phyloP scores from a whole-genome alignment of 53 echinoderm and acorn worm genomes.

The Stichopus horrens region DNA sequence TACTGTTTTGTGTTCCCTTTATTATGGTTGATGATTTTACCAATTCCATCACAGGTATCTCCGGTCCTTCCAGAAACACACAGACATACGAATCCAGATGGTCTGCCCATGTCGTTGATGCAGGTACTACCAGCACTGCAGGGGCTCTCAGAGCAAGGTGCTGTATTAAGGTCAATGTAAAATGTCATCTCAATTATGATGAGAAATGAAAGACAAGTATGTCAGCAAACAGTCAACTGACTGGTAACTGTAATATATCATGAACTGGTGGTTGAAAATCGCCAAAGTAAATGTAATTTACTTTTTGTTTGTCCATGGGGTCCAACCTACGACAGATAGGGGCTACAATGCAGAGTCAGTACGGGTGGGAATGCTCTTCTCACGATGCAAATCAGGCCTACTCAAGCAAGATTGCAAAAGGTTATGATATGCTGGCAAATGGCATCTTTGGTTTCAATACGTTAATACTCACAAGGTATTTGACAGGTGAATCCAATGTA shows the following conservation, averaged over 20 bases:
- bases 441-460: not conserved
- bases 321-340: no score
- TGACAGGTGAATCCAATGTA: constrained; percentile 46
- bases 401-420: no score
- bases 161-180: constrained; percentile 9
- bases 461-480: constrained; percentile 36
- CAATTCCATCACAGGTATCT: constrained; percentile 50
- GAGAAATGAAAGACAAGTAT: no score
- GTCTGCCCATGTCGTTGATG: constrained; percentile 32
- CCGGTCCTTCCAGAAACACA: constrained; percentile 60
- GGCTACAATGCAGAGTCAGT: no score
- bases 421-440: not conserved
- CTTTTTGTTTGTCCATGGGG: no score
- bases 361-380: no score
- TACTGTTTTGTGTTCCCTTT: not conserved
- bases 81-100: constrained; percentile 53
- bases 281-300: no score
- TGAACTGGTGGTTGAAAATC: no score
- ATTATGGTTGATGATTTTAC: constrained; percentile 39
- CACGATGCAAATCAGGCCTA: no score
- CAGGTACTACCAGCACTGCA: constrained; percentile 65
- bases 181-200: no score
- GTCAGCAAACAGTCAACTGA: no score
- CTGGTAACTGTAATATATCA: no score
- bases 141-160: constrained; percentile 58